These are phyloP conservation scores for Drosophila helvetica DNA, from an alignment of 2,888 invertebrate genomes.

Conservation along the genomic window DNA sequence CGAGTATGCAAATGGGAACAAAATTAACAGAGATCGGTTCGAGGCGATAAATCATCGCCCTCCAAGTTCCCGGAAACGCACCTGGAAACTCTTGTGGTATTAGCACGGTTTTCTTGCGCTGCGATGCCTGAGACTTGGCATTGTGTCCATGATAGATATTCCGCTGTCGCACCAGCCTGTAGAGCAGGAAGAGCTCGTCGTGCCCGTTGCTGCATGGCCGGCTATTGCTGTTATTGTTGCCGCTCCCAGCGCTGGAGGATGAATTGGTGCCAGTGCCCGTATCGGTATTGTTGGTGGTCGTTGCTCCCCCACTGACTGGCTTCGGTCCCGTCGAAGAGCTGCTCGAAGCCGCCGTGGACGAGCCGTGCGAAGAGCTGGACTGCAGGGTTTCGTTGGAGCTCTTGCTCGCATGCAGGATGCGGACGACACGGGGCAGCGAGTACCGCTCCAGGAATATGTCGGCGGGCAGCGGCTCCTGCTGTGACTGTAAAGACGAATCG, in stretches of 20 bases:
- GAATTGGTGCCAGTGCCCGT: conserved; percentile 49
- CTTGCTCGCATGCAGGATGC: conserved; percentile 80
- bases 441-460: conserved; percentile 83
- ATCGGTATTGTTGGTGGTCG: conserved; percentile 29
- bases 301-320: conserved; percentile 31
- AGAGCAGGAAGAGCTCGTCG: conserved; percentile 82
- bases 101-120: conserved; percentile 83
- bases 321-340: conserved; percentile 72
- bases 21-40: conserved; percentile 11
- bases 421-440: conserved; percentile 82
- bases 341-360: conserved; percentile 81
- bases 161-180: conserved; percentile 82
- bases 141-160: conserved; percentile 83
- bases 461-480: conserved; percentile 82
- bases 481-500: conserved; percentile 61
- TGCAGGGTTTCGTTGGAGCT: conserved; percentile 83
- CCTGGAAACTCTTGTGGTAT: conserved; percentile 84
- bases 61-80: conserved; percentile 49
- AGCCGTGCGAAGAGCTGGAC: conserved; percentile 83
- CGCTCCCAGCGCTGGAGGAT: conserved; percentile 48
- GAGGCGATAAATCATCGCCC: conserved; percentile 23
- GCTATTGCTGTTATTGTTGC: conserved; percentile 38
- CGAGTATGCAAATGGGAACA: conserved; percentile 10
- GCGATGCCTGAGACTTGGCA: conserved; percentile 81
- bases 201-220: conserved; percentile 34